Conservation (phyloP, 35 echinoderm and acorn worm genomes). For the Ophioderma brevispina region DNA sequence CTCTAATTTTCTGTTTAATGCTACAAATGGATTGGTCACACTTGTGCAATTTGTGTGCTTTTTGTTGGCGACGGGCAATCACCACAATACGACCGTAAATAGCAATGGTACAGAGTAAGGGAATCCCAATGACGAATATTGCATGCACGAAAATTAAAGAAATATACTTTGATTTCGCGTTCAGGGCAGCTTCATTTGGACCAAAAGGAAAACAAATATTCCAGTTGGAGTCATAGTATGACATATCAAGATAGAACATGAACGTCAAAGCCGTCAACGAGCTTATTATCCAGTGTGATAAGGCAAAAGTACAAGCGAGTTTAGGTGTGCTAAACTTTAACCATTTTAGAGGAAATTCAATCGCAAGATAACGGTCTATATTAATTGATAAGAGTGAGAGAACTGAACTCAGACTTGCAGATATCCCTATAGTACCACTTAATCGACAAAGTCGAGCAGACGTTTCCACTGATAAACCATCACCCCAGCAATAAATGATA, state of each 20-base stretch:
- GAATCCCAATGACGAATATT: background rate
- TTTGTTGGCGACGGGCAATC: background rate
- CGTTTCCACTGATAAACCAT: background rate
- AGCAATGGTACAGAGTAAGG: background rate
- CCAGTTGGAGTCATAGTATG: background rate
- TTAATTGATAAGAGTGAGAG: background rate
- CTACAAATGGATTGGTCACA: background rate
- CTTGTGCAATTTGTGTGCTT: no score
- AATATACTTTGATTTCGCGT: background rate
- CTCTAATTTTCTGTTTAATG: background rate
- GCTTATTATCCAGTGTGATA: background rate
- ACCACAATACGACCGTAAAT: background rate
- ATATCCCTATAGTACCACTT: background rate
- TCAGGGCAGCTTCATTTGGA: background rate
- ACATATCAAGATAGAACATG: background rate
- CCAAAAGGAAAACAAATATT: background rate
- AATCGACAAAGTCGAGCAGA: background rate
- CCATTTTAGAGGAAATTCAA: background rate
- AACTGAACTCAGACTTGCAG: background rate
- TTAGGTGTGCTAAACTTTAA: background rate
- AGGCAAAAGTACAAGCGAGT: background rate
- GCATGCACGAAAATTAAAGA: background rate
- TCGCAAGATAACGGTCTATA: background rate
- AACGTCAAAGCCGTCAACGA: background rate
- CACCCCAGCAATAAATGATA: background rate